Evolutionary conservation across 2,888 invertebrate species (phyloP), one percentile per base, ranked within the genome.

Genomic region (Oasisia sp.): DNA sequence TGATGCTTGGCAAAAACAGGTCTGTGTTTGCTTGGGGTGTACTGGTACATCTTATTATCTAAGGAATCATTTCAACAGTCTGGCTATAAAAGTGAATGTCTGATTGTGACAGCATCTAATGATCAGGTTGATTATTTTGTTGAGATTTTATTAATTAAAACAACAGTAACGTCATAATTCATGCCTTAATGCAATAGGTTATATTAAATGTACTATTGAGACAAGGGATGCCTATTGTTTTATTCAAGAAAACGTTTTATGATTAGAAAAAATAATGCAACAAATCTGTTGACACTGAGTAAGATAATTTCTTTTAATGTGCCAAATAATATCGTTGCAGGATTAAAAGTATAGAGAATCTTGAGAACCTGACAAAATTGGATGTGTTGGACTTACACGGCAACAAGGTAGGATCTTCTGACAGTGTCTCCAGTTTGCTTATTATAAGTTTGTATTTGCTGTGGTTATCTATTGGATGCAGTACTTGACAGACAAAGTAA

Each of bases 301-400:
- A 38, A 38, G 38, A 38, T 38, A 38, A 38, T 89, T 92, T 89
- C 19, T 92, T 92, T 89, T 32, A 91, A n/a, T 92, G 56, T 32
- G n/a, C 32, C 3, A 44, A 92, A 50, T 50, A 50, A 9, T n/a
- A 74, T 74, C 74, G 92, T 97, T 97, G 91, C 96, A 98, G 98
- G 96, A 97, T 98, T 93, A 98, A 97, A 95, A 97, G 97, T 95
- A 98, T 98, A 93, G 98, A 98, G 96, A 96, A 96, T 92, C 96
- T 98, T 92, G 97, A 97, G 93, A 97, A 97, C 93, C 96, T 98
- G 92, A 96, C 97, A 56, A 98, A 98, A 94, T 96, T 99, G 93
- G 98, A 99, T 96, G 98, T 99, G 14, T 97, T 99, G 93, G 99
- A 99, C 97, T 97, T 99, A 94, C 99, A 99, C 96, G 99, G 99